phyloP scores from a whole-genome alignment of 2,113 vertebrate genomes.

The Eonycteris spelaea region DNA sequence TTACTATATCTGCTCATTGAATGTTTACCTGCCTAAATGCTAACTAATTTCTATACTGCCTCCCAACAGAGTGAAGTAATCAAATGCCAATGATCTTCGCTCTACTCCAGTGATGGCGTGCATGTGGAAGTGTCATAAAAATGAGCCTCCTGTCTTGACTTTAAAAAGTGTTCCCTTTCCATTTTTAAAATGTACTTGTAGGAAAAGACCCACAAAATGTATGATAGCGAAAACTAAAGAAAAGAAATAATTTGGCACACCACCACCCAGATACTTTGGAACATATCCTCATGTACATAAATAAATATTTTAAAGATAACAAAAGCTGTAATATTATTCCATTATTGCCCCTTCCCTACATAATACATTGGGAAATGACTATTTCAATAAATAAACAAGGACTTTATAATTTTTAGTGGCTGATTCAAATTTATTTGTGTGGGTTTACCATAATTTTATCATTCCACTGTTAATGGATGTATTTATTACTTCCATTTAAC shows the following conservation, averaged over 20 bases:
- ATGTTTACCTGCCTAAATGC: background rate
- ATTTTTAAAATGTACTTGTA: background rate
- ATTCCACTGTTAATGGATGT: background rate
- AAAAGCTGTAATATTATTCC: background rate
- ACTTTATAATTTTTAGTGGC: background rate
- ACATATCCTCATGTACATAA: too few relatives aligned
- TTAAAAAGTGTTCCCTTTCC: background rate
- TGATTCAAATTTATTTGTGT: background rate
- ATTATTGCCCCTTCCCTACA: background rate
- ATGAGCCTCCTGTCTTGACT: background rate
- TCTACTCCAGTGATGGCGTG: too few relatives aligned
- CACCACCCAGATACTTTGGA: background rate
- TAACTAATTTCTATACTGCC: background rate
- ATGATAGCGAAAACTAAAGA: background rate
- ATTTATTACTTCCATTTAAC: background rate
- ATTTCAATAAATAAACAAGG: background rate
- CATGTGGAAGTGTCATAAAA: background rate
- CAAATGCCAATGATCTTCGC: fast-evolving
- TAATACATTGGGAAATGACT: background rate
- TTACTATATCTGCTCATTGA: background rate
- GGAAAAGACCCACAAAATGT: background rate
- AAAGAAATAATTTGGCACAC: background rate
- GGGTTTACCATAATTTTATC: background rate
- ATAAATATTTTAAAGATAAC: background rate
- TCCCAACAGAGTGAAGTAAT: background rate